Evolutionary conservation across 2,888 invertebrate species (phyloP), one percentile per base, ranked within the genome.

Genomic region (Cotesia congregata): DNA sequence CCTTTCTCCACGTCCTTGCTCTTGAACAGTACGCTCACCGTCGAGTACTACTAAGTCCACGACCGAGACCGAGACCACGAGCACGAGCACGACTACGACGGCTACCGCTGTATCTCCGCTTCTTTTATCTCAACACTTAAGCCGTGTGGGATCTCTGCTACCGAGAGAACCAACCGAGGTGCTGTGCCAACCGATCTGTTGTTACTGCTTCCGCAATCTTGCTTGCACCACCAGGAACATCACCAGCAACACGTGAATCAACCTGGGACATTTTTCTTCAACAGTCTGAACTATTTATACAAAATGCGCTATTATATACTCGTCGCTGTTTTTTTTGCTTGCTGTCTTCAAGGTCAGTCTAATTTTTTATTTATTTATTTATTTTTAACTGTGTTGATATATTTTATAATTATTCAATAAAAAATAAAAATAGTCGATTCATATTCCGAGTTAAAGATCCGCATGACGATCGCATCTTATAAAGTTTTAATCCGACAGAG

Each of bases 221-320:
- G 79, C 69, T 75, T 15, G 76, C 76, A 76, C 75, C 76, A 75
- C 79, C 79, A 41, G 17, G 50, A 72, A 70, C 77, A 80, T 80
- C 78, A 67, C 73, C 78, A 74, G 74, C 78, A 74, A 74, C 76
- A 67, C 59, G 67, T 39, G 38, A 64, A 64, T 40, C 40, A 40
- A 39, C 60, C 15, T 30, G 38, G 40, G 62, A 39, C 61, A 38
- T 61, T 17, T 65, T 30, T 30, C 12, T 3, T 15, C 67, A 9
- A 20, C 9, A 38, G 17, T 59, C 30, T 72, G 17, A 72, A 38
- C 73, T 15, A 39, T 71, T 50, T 50, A 50, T 50, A 50, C 61
- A 88, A 84, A 85, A 88, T 88, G 88, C 85, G 84, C 73, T 83
- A 83, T 80, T 86, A 87, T 81, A 80, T 87, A 78, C 79, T 83